Base-by-base conservation (phyloP, 2,797 vertebrate species). In the Chaetophractus vellerosus region DNA sequence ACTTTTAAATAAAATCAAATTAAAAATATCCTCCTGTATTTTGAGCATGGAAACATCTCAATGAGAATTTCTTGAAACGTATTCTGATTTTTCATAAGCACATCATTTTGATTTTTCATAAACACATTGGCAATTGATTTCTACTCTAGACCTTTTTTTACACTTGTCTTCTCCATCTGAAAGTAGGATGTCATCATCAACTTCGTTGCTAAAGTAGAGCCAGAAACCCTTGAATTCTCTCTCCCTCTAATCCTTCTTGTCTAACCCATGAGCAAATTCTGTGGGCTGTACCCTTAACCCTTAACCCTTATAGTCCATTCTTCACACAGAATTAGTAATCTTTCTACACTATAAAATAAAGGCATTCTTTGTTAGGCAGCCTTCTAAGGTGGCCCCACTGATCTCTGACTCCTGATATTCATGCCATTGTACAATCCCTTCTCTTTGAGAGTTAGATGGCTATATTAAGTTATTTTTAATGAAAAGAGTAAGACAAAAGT, bases 61-160 rank as follows among this genome's bases (percentile, higher is more conserved):
- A 23, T 55, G 38, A 94, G 64, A 1, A 55, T 66, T 94, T 82
- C 21, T 55, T 87, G 28, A 72, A 86, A 24, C 2, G n/a, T 41
- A 5, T 61, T 82, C 78, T 92, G 64, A 21, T 81, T 89, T 94
- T 94, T 57, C 48, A 87, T 79, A 36, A 55, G 57, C 41, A 33
- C 50, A 64, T 52, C 66, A 64, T 33, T 82, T 72, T 92, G 69
- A 21, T 76, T 89, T 94, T 94, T 57, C 38, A 78, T 79, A 45
- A 55, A 57, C 50, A 33, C 50, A 69, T 59, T 76, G n/a, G 2
- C 36, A 64, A 83, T 48, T 9, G 26, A 61, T 64, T 81, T 85
- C 78, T 16, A n/a, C 59, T 75, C 23, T 66, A 83, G 52, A 91
- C 4, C n/a, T 57, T 38, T 59, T 59, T 82, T 87, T 74, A 50